A percentile compares a stretch with the other conserved stretches of the same genome.
Evolutionary conservation across 2,113 vertebrate species (phyloP).

Genomic region (Neotragus moschatus): DNA sequence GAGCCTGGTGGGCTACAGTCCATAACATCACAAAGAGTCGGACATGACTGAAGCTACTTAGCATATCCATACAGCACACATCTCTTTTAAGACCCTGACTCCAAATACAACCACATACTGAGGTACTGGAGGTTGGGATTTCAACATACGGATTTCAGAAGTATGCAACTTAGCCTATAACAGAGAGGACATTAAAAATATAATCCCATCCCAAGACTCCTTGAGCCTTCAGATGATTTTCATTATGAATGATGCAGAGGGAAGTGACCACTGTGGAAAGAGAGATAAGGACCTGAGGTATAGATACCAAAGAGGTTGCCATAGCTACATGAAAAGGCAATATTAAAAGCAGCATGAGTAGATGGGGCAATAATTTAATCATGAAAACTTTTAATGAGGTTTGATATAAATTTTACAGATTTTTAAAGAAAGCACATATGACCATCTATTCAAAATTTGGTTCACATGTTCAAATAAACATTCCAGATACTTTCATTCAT

Average conservation of each 20-base stretch:
- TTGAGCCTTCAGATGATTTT: neutral
- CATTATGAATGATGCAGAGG: neutral
- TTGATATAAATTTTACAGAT: slow-evolving; percentile 13
- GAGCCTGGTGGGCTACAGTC: neutral
- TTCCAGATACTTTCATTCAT: neutral
- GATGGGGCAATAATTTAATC: neutral
- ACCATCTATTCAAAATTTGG: neutral
- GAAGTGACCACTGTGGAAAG: neutral
- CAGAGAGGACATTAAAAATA: neutral
- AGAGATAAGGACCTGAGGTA: neutral
- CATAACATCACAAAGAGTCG: neutral
- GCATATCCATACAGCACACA: neutral
- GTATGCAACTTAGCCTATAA: neutral
- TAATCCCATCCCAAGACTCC: neutral
- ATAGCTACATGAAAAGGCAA: slow-evolving; percentile 12
- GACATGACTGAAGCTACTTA: neutral
- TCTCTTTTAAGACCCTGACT: neutral
- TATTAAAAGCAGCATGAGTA: neutral
- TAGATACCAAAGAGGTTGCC: neutral
- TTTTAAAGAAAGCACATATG: neutral
- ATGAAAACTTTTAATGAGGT: slow-evolving; percentile 5
- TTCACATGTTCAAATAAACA: neutral
- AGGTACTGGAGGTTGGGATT: neutral
- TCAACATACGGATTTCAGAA: neutral
- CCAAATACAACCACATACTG: neutral